Conservation (phyloP, 2,113 vertebrate species). For the Poecilia latipinna region DNA sequence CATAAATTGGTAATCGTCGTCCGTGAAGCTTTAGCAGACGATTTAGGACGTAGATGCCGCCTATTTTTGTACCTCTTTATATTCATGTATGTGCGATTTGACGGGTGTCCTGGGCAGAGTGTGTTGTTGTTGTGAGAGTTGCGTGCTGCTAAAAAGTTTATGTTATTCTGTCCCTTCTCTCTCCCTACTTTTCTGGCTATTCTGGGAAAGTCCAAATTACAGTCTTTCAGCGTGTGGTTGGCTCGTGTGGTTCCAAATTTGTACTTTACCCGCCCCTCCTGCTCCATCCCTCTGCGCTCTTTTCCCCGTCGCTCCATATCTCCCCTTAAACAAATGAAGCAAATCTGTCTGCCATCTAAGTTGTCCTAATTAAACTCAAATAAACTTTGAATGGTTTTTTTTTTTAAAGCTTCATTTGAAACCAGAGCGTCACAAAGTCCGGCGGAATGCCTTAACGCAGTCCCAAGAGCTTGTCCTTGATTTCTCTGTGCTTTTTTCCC, state of each 20-base stretch:
- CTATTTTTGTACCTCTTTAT: conserved; percentile 25
- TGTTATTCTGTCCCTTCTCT: conserved; percentile 77
- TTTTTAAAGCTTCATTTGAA: not conserved
- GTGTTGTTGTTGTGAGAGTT: conserved; percentile 73
- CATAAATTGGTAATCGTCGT: not conserved
- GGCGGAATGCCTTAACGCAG: not conserved
- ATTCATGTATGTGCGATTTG: conserved; percentile 29
- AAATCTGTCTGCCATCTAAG: conserved; percentile 13
- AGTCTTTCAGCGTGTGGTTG: conserved; percentile 82
- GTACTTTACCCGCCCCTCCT: conserved; percentile 73
- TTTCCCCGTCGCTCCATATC: conserved; percentile 16
- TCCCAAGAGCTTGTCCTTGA: not conserved
- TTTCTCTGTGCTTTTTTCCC: conserved; percentile 1
- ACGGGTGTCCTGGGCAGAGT: conserved; percentile 48
- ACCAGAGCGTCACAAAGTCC: not conserved
- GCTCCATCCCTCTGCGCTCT: conserved; percentile 43
- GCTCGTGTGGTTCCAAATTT: conserved; percentile 81
- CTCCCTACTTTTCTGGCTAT: conserved; percentile 81
- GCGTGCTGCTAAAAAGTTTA: conserved; percentile 80
- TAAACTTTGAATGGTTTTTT: not conserved
- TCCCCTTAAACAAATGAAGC: conserved; percentile 25
- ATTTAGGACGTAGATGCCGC: conserved; percentile 1
- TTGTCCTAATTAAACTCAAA: conserved; percentile 6
- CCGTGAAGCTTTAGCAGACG: not conserved
- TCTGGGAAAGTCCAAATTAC: conserved; percentile 85